Evolutionary conservation across 2,888 invertebrate genomes (phyloP).

Genomic region (Pocota personata): DNA sequence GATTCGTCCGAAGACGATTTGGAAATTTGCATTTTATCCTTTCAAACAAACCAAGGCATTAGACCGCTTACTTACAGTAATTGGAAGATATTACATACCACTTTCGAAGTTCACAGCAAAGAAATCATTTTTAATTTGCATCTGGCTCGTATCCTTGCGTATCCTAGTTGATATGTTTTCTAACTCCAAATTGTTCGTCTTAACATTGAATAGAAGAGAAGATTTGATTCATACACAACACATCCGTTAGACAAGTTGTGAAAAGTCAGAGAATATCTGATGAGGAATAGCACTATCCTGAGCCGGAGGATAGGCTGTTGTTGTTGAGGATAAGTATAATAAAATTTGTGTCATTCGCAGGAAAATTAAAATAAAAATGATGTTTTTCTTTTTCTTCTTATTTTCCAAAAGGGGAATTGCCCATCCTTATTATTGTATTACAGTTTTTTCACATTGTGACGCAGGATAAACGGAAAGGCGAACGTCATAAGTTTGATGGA

Average conservation of each 20-base stretch:
- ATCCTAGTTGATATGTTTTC: neutral
- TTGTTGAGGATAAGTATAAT: conserved; percentile 43
- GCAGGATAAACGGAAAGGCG: conserved; percentile 40
- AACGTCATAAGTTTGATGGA: conserved; percentile 66
- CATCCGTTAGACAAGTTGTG: conserved; percentile 32
- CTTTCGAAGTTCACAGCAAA: conserved; percentile 51
- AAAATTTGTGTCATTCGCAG: conserved; percentile 69
- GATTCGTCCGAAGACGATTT: conserved; percentile 47
- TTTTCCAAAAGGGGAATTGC: conserved; percentile 35
- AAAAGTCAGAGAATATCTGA: conserved; percentile 16
- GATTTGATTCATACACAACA: conserved; percentile 23
- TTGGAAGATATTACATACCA: conserved; percentile 72
- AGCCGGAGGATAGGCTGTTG: conserved; percentile 23
- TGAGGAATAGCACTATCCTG: neutral
- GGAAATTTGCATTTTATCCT: conserved; percentile 73
- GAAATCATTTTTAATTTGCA: conserved; percentile 62
- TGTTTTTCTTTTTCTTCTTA: conserved; percentile 56
- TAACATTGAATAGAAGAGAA: neutral
- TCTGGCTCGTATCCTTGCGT: conserved; percentile 17
- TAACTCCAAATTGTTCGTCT: conserved; percentile 30
- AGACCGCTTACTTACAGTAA: conserved; percentile 72
- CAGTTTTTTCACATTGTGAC: conserved; percentile 16
- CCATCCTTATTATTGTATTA: conserved; percentile 38
- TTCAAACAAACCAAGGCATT: conserved; percentile 49
- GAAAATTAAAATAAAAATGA: conserved; percentile 72